phyloP scores from a whole-genome alignment of 2,797 vertebrate genomes.

The Gallinago stenura region DNA sequence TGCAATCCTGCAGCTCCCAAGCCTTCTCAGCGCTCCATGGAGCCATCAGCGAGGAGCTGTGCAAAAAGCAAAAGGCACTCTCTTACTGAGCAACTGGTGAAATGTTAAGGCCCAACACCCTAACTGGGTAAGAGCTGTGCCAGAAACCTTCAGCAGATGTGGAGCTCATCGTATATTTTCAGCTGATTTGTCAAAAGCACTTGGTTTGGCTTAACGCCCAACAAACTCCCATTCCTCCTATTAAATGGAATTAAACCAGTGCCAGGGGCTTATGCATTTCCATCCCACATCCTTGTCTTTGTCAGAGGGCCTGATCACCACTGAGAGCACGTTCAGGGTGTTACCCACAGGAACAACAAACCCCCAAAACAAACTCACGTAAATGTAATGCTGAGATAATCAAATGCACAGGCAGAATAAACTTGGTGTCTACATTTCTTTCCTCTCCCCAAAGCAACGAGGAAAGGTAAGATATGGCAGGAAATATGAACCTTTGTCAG shows the following conservation, averaged over 20 bases:
- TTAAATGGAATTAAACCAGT: background rate
- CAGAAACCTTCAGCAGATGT: background rate
- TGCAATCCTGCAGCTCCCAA: background rate
- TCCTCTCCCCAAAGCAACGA: background rate
- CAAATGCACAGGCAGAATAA: background rate
- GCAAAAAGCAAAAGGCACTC: background rate
- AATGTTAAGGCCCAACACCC: background rate
- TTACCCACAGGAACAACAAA: background rate
- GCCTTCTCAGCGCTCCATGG: background rate
- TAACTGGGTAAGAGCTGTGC: background rate
- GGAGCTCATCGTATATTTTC: background rate
- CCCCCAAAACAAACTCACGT: background rate
- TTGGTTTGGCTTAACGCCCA: background rate
- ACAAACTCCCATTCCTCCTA: background rate
- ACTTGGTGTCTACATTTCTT: background rate
- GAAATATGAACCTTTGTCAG: background rate
- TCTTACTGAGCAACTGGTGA: background rate
- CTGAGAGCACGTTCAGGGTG: background rate
- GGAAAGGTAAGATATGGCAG: background rate
- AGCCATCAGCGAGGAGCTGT: rapidly evolving
- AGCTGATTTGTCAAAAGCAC: background rate
- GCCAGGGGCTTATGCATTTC: background rate
- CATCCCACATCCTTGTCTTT: background rate
- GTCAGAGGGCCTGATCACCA: background rate
- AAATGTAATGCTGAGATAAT: rapidly evolving